These are phyloP conservation scores for Gorsachius goisagi DNA, from an alignment of 2,113 vertebrate genomes.

Conservation along the genomic window DNA sequence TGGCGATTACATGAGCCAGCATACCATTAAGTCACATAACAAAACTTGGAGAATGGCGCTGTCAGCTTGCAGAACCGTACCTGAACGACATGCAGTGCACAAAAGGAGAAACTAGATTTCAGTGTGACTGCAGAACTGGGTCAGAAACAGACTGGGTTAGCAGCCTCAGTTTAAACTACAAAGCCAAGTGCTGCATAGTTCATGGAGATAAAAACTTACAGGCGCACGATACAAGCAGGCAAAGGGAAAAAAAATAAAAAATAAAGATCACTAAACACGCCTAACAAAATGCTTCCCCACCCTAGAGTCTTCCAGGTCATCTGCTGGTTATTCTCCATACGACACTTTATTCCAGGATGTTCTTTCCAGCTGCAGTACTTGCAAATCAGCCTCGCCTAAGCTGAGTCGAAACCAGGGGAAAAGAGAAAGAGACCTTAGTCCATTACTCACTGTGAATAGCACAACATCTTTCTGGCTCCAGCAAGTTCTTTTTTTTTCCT, in stretches of 20 bases:
- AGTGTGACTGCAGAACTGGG: background rate
- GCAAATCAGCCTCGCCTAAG: background rate
- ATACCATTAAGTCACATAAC: constrained; percentile 42
- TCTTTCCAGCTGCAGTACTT: background rate
- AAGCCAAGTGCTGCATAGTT: background rate
- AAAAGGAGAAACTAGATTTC: background rate
- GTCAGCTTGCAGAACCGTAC: constrained; percentile 12
- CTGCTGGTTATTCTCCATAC: background rate
- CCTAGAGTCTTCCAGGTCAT: background rate
- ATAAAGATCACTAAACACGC: background rate
- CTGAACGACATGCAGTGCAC: background rate
- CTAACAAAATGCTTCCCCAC: background rate
- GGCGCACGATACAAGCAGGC: background rate
- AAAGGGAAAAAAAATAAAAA: background rate
- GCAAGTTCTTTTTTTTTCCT: background rate
- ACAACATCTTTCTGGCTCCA: background rate
- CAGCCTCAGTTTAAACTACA: background rate
- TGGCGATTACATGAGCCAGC: constrained; percentile 20
- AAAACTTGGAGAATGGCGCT: constrained; percentile 15
- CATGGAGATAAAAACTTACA: background rate
- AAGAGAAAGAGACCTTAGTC: background rate
- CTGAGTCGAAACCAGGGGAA: background rate
- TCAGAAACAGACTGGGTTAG: background rate
- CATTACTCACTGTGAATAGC: background rate
- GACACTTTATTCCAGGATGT: background rate